A percentile compares a stretch with the other conserved stretches of the same genome.
These are phyloP conservation scores for Julus scandinavius DNA, from an alignment of 2,888 invertebrate species.

Conservation along the genomic window DNA sequence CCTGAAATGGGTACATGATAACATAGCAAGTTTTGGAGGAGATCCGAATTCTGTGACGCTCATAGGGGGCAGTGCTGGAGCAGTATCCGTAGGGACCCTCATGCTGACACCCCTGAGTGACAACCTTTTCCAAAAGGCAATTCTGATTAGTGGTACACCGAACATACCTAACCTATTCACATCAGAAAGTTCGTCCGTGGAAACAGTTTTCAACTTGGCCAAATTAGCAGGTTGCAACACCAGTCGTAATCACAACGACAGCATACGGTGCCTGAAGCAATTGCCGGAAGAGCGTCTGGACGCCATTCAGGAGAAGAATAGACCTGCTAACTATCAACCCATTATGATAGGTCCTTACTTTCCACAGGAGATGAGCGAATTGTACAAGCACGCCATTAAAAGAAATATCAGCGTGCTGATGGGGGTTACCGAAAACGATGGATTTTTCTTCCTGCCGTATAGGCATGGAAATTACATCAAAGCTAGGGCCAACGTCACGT, in stretches of 20 bases:
- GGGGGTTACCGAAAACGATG: slow-evolving; percentile 49
- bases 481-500: neutral
- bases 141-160: slow-evolving; percentile 39
- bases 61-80: slow-evolving; percentile 97
- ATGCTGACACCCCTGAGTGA: slow-evolving; percentile 77
- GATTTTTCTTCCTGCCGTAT: slow-evolving; percentile 41
- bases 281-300: neutral
- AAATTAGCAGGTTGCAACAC: slow-evolving; percentile 20
- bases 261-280: slow-evolving; percentile 6
- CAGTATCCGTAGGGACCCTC: slow-evolving; percentile 88
- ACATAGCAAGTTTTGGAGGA: slow-evolving; percentile 87
- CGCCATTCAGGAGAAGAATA: slow-evolving; percentile 32
- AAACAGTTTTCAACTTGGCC: slow-evolving; percentile 34
- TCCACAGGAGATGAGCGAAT: neutral
- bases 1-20: slow-evolving; percentile 88
- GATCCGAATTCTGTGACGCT: slow-evolving; percentile 88
- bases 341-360: slow-evolving; percentile 10
- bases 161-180: slow-evolving; percentile 11
- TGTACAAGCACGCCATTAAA: neutral
- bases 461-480: neutral
- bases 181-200: neutral
- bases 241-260: neutral
- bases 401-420: slow-evolving; percentile 47
- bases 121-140: slow-evolving; percentile 58
- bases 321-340: neutral